phyloP scores from a whole-genome alignment of 2,888 invertebrate species.

The Drosophila subquinaria region DNA sequence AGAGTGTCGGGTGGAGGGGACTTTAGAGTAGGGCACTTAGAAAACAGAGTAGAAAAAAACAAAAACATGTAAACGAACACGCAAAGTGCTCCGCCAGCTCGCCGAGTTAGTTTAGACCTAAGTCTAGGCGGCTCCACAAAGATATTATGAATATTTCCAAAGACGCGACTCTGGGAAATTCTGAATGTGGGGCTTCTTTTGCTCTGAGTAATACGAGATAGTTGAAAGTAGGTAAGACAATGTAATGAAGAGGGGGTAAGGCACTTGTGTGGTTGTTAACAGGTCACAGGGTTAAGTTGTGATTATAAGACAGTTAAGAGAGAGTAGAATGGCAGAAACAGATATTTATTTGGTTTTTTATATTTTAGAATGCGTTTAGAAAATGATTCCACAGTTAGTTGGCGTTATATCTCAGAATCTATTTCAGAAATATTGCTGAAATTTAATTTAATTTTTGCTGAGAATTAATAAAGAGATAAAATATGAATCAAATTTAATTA shows the following conservation, averaged over 20 bases:
- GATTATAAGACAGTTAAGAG: slow-evolving; percentile 42
- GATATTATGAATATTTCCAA: slow-evolving; percentile 29
- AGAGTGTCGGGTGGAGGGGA: neutral
- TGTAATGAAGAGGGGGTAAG: slow-evolving; percentile 1
- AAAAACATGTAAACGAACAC: slow-evolving; percentile 72
- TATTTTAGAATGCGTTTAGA: neutral
- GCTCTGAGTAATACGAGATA: slow-evolving; percentile 44
- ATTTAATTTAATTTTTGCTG: too few species aligned
- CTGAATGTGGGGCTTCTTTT: slow-evolving; percentile 36
- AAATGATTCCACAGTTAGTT: neutral
- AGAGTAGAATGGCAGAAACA: neutral
- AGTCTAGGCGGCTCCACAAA: slow-evolving; percentile 31
- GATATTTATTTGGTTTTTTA: neutral
- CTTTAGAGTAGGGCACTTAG: slow-evolving; percentile 46
- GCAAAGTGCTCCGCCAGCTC: slow-evolving; percentile 61
- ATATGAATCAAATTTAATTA: too few species aligned
- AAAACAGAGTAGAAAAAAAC: slow-evolving; percentile 42
- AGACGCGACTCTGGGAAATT: slow-evolving; percentile 31
- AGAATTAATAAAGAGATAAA: neutral
- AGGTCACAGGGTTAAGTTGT: slow-evolving; percentile 69
- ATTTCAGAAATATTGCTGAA: neutral
- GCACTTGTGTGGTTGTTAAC: slow-evolving; percentile 52
- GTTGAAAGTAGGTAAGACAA: slow-evolving; percentile 21
- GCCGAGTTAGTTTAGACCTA: slow-evolving; percentile 62
- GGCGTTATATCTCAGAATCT: too few species aligned